Base-by-base conservation (phyloP, 2,797 vertebrate genomes). In the Pyrocephalus nanus region DNA sequence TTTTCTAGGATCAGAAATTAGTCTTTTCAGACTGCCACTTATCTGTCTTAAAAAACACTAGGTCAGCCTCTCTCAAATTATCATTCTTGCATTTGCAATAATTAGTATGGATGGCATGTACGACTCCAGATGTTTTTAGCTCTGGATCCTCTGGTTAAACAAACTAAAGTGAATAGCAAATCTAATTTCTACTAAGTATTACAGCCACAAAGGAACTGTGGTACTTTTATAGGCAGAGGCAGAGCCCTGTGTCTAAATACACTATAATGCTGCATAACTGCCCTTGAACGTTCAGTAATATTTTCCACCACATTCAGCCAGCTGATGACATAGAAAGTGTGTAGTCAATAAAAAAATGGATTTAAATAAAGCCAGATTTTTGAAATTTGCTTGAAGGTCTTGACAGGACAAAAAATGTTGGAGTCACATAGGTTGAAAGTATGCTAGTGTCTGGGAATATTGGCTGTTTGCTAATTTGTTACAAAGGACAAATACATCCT, bases 1-100 rank as follows among this genome's bases (percentile, higher is more conserved):
- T 91, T 78, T 88, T 83, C 92, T 62, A 86, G 67, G 86, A 79
- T 82, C 42, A 94, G 67, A 92, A 93, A 92, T 86, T 32, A 47
- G 15, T 77, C 77, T 80, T 32, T 67, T 91, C 43, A 86, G 26
- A 69, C 55, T 90, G 60, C 19, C 20, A 47, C 40, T 57, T 70
- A 38, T 30, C 70, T 86, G 9, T 81, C 38, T 84, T 86, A 77
- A 72, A 83, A 89, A 48, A 19, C 18, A 22, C 53, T 75, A 17
- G 66, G 55, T 58, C 55, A 79, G 23, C 22, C 15, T 82, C 40
- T 79, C 57, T 88, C 36, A 80, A 80, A 62, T 83, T 47, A 64
- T 74, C 53, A 25, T 61, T 74, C 76, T 43, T 84, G 70, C 48
- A 71, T 94, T 86, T 88, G 15, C 43, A 21, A 65, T 82, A 32